Base-by-base conservation (phyloP, 1,140 invertebrate genomes). In the Zaprionus africanus region DNA sequence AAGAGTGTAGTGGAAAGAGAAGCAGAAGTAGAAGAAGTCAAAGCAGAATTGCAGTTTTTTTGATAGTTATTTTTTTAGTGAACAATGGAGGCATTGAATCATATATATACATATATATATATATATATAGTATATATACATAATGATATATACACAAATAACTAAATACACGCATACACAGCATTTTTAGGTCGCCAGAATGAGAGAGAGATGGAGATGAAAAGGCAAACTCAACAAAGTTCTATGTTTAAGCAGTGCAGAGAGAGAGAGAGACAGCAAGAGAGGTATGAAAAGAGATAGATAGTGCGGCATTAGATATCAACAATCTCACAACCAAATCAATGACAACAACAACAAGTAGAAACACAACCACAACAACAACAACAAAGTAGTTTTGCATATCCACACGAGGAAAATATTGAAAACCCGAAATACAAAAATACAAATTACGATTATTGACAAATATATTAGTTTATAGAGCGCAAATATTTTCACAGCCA, bases 61-160 rank as follows among this genome's bases (percentile, higher is more conserved):
- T 88, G 68, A 88, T 88, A 88, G 84, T 88, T 88, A 88, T 88
- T 84, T 88, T 87, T 88, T 88, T 88, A 90, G 85, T 68, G 81
- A 90, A 85, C 84, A 88, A 88, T 71, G 84, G 75, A 81, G 81
- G 84, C 85, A 88, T 90, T 90, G 81, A 84, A 82, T 67, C 69
- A 78, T 78, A 77, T 61, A 87, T 74, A 73, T n/a, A n/a, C n/a
- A n/a, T n/a, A n/a, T 56, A 81, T 79, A 83, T 72, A 69, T 71
- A 83, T 78, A 79, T 63, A 86, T 79, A 86, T 64, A 79, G 77
- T 56, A 81, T 79, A 83, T 72, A 69, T 71, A 83, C 62, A 77
- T 61, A 77, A 54, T 65, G 43, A 26, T 66, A 65, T 65, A 80
- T 80, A 86, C 75, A 84, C 61, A 64, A 36, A 64, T 41, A 64